A percentile compares a stretch with the other conserved stretches of the same genome.
phyloP scores from a whole-genome alignment of 2,888 invertebrate species.

The Diachrysia chrysitis region DNA sequence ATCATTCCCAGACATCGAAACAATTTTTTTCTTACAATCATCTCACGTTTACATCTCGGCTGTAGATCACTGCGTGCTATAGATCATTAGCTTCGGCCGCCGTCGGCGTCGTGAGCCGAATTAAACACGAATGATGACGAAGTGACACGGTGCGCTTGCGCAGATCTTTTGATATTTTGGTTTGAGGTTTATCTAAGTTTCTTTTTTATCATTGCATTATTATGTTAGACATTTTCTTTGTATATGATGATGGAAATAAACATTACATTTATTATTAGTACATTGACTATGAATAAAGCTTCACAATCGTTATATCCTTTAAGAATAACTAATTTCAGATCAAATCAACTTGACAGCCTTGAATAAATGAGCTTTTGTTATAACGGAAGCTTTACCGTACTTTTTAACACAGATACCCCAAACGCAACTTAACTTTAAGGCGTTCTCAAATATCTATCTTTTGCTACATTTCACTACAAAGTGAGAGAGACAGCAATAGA shows the following conservation, averaged over 20 bases:
- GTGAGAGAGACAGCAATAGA: too few species aligned
- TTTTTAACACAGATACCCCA: background rate
- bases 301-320: too few species aligned
- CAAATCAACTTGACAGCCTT: background rate
- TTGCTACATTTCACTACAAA: too few species aligned
- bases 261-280: too few species aligned
- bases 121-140: conserved; percentile 60
- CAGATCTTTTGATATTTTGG: conserved; percentile 36
- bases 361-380: background rate
- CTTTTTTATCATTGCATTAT: background rate
- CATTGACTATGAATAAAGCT: too few species aligned
- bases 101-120: conserved; percentile 68
- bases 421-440: too few species aligned
- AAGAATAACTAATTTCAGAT: too few species aligned
- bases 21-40: conserved; percentile 23
- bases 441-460: too few species aligned
- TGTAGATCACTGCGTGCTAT: conserved; percentile 56
- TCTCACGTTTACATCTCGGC: conserved; percentile 57
- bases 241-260: too few species aligned
- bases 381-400: background rate
- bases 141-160: conserved; percentile 41
- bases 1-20: conserved; percentile 6
- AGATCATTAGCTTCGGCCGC: conserved; percentile 66
- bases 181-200: conserved; percentile 14
- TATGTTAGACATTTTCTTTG: background rate